phyloP scores from a whole-genome alignment of 1,140 invertebrate species.

The Trichonephila clavata region DNA sequence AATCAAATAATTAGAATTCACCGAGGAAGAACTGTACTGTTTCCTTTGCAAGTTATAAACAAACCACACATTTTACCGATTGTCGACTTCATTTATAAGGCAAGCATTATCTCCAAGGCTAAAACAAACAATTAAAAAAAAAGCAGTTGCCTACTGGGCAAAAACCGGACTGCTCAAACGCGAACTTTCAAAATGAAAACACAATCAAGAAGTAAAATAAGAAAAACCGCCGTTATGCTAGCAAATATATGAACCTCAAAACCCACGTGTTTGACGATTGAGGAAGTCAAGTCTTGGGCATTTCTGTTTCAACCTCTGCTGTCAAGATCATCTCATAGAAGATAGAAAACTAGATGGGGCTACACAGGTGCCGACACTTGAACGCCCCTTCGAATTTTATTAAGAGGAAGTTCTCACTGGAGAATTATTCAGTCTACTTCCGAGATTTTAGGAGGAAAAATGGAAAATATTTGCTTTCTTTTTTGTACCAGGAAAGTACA shows the following conservation, averaged over 20 bases:
- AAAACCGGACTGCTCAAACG: constrained; percentile 44
- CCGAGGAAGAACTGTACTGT: not conserved
- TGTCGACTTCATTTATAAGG: constrained; percentile 50
- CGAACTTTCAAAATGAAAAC: not conserved
- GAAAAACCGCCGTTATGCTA: not conserved
- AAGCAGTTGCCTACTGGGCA: not conserved
- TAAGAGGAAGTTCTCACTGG: not conserved
- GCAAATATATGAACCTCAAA: not conserved
- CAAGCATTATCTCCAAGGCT: constrained; percentile 28
- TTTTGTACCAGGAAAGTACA: constrained; percentile 1
- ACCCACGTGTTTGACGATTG: constrained; percentile 16
- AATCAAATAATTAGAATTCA: not conserved
- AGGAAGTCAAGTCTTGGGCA: constrained; percentile 13
- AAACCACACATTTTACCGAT: constrained; percentile 1
- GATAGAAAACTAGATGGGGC: not conserved
- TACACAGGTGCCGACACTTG: not conserved
- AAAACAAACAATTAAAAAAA: constrained; percentile 35
- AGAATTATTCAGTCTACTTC: not conserved
- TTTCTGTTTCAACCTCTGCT: constrained; percentile 24
- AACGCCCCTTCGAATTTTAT: not conserved
- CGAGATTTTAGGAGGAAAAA: not conserved
- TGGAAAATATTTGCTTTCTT: not conserved
- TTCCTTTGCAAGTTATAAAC: constrained; percentile 36
- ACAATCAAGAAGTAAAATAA: not conserved
- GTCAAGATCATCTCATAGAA: not conserved